Percentiles rank a stretch among this genome's conserved stretches.
These are phyloP conservation scores for Eugnorisma glareosa DNA, from an alignment of 2,888 invertebrate genomes.

Conservation along the genomic window DNA sequence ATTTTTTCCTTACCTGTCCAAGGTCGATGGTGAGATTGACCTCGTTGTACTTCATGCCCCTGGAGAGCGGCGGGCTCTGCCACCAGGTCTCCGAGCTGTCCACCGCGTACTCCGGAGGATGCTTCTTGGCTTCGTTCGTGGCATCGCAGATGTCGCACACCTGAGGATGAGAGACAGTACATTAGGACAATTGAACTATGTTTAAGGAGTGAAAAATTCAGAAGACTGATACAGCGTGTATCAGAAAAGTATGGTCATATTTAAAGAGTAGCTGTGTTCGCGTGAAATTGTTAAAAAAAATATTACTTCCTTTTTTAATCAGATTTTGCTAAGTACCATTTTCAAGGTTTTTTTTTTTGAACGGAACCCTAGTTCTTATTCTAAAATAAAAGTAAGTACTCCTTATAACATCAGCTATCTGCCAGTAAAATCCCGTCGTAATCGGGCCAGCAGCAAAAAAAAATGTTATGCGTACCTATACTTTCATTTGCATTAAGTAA, in stretches of 20 bases:
- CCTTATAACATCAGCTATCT: too few relatives aligned
- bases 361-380: too few relatives aligned
- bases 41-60: constrained; percentile 99
- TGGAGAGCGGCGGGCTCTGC: constrained; percentile 99
- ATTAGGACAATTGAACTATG: not conserved
- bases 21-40: constrained; percentile 99
- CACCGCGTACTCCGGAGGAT: constrained; percentile 97
- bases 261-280: too few relatives aligned
- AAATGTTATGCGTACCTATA: too few relatives aligned
- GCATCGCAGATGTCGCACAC: constrained; percentile 98
- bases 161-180: constrained; percentile 85
- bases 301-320: too few relatives aligned
- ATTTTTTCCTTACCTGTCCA: constrained; percentile 94
- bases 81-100: constrained; percentile 99
- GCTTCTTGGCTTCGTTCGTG: constrained; percentile 93
- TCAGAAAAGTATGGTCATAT: not conserved
- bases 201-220: not conserved
- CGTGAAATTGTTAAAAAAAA: too few relatives aligned
- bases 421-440: too few relatives aligned
- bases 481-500: too few relatives aligned
- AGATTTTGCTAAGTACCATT: too few relatives aligned
- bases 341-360: too few relatives aligned
- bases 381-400: too few relatives aligned
- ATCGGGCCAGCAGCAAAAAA: too few relatives aligned
- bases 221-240: not conserved